A percentile compares a stretch with the other conserved stretches of the same genome.
These are phyloP conservation scores for Brachyopa scutellaris DNA, from an alignment of 2,888 invertebrate genomes.

Conservation along the genomic window DNA sequence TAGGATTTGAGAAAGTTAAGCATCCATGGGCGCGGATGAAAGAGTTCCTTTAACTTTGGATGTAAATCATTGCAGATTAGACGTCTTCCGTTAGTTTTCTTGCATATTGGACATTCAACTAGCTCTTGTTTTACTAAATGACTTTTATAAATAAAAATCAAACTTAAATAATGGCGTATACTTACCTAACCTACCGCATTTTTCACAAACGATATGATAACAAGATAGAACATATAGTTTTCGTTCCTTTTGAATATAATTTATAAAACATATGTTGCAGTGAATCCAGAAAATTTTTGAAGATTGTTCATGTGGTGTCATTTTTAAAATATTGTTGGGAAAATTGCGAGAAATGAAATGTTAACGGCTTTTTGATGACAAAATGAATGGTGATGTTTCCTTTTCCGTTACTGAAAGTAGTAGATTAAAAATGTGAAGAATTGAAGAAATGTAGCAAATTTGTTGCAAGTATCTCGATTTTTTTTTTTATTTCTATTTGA, in stretches of 20 bases:
- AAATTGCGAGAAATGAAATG: not conserved
- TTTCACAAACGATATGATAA: slow-evolving; percentile 76
- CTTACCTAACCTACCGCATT: slow-evolving; percentile 73
- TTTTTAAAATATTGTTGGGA: not conserved
- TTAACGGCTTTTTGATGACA: not conserved
- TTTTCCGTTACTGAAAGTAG: not conserved
- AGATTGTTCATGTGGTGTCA: not conserved
- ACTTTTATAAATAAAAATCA: slow-evolving; percentile 32
- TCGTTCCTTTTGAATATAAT: slow-evolving; percentile 71
- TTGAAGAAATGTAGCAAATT: too few relatives aligned
- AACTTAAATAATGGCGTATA: not conserved
- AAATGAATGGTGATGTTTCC: not conserved
- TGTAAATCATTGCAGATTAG: slow-evolving; percentile 76
- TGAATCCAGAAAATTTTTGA: slow-evolving; percentile 76
- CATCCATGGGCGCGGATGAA: slow-evolving; percentile 35
- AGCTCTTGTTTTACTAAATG: not conserved
- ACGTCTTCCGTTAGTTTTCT: slow-evolving; percentile 73
- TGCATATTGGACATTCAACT: slow-evolving; percentile 75
- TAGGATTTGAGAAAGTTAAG: not conserved
- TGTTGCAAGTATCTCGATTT: too few relatives aligned
- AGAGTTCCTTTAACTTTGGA: slow-evolving; percentile 75
- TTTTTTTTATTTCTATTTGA: too few relatives aligned
- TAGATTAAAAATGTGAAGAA: not conserved
- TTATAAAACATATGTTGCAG: slow-evolving; percentile 77
- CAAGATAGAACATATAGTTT: slow-evolving; percentile 77